phyloP scores from a whole-genome alignment of 35 echinoderm and acorn worm genomes.

The Ptychodera flava region DNA sequence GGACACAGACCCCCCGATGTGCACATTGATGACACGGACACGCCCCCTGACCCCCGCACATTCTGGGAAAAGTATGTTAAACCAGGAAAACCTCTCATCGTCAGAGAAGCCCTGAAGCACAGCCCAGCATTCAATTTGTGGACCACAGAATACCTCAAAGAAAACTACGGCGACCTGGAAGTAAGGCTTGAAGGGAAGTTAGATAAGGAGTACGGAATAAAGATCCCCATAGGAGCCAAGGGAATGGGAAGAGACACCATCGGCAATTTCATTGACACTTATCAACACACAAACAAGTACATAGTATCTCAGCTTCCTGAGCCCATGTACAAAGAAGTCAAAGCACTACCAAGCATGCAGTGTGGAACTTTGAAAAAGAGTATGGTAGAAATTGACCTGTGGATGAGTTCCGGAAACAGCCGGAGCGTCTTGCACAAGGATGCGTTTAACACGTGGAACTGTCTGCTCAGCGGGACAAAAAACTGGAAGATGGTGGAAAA shows the following conservation, averaged over 20 bases:
- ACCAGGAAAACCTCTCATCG: conserved; percentile 14
- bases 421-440: conserved; percentile 61
- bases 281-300: conserved; percentile 22
- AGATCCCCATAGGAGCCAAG: conserved; percentile 52
- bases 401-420: conserved; percentile 63
- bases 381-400: conserved; percentile 66
- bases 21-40: conserved; percentile 36
- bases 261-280: conserved; percentile 41
- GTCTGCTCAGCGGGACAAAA: conserved; percentile 80
- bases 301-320: conserved; percentile 63
- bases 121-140: conserved; percentile 38
- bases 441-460: conserved; percentile 92
- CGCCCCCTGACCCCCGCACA: conserved; percentile 46
- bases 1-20: conserved; percentile 68
- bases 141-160: conserved; percentile 50
- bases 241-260: conserved; percentile 60
- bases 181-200: conserved; percentile 59
- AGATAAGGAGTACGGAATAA: conserved; percentile 8
- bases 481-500: conserved; percentile 86
- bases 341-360: conserved; percentile 42
- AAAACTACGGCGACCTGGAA: conserved; percentile 43
- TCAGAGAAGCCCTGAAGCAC: conserved; percentile 24
- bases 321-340: conserved; percentile 62
- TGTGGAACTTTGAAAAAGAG: conserved; percentile 54
- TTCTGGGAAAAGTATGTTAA: conserved; percentile 65